Evolutionary conservation across 2,113 vertebrate genomes (phyloP).

Genomic region (Solea senegalensis): DNA sequence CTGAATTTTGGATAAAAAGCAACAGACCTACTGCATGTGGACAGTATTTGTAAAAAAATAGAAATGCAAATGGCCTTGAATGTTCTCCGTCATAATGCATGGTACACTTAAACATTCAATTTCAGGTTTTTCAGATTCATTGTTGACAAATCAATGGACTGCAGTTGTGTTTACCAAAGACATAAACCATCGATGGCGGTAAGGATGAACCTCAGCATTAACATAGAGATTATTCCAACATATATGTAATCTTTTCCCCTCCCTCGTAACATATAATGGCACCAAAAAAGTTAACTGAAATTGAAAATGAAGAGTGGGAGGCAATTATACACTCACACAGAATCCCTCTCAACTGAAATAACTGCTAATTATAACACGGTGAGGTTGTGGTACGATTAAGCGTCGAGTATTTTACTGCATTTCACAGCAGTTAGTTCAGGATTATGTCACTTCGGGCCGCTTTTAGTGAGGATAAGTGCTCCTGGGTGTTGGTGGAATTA

Average conservation of each 20-base stretch:
- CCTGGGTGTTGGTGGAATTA: conserved; percentile 2
- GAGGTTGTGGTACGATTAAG: conserved; percentile 15
- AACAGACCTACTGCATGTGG: too few species aligned
- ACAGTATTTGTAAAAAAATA: too few species aligned
- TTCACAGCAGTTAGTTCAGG: conserved; percentile 12
- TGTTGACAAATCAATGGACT: too few species aligned
- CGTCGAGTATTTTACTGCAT: conserved; percentile 14
- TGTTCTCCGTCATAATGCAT: too few species aligned
- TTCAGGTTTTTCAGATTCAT: too few species aligned
- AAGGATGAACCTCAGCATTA: not conserved
- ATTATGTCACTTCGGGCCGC: not conserved
- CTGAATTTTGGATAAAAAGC: too few species aligned
- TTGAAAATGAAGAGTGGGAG: conserved; percentile 19
- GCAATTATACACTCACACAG: conserved; percentile 38
- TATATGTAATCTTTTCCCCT: conserved; percentile 17
- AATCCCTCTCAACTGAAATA: conserved; percentile 33
- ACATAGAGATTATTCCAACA: conserved; percentile 22
- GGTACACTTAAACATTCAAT: too few species aligned
- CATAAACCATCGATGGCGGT: too few species aligned
- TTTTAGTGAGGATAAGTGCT: not conserved
- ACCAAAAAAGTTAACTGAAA: conserved; percentile 4
- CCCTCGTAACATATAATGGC: not conserved
- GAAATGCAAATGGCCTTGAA: too few species aligned
- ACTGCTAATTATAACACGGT: conserved; percentile 38
- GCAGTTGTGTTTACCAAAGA: not conserved